Percentiles rank a stretch among this genome's conserved stretches.
Conservation (phyloP, 2,888 invertebrate species). For the Andrena bucephala region DNA sequence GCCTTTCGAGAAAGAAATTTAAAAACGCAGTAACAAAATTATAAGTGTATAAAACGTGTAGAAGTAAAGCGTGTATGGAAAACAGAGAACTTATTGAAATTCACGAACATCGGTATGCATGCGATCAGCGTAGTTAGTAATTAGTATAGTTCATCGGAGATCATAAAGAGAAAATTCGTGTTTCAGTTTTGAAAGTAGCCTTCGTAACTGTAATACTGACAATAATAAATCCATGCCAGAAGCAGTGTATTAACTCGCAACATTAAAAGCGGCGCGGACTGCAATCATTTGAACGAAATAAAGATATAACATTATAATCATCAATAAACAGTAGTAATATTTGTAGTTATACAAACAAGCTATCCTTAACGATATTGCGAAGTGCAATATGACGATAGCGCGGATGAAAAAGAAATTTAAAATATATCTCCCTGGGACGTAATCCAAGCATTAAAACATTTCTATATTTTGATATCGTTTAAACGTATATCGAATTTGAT, state of each 20-base stretch:
- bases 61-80: conserved; percentile 31
- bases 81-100: conserved; percentile 21
- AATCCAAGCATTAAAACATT: conserved; percentile 36
- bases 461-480: conserved; percentile 37
- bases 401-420: conserved; percentile 32
- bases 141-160: conserved; percentile 18
- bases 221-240: conserved; percentile 61
- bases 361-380: conserved; percentile 62
- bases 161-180: conserved; percentile 33
- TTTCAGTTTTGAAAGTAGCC: conserved; percentile 37
- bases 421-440: conserved; percentile 35
- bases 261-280: conserved; percentile 52
- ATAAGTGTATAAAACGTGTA: conserved; percentile 27
- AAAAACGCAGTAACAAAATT: conserved; percentile 33
- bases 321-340: conserved; percentile 53
- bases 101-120: conserved; percentile 19
- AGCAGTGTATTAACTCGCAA: conserved; percentile 50
- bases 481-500: conserved; percentile 45
- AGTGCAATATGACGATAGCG: conserved; percentile 60
- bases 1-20: conserved; percentile 10
- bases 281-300: conserved; percentile 57
- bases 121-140: conserved; percentile 1
- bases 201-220: conserved; percentile 57
- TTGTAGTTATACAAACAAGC: conserved; percentile 59
- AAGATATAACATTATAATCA: conserved; percentile 56